These are phyloP conservation scores for Drosophila navojoa DNA, from an alignment of 1,140 invertebrate genomes.

Conservation along the genomic window DNA sequence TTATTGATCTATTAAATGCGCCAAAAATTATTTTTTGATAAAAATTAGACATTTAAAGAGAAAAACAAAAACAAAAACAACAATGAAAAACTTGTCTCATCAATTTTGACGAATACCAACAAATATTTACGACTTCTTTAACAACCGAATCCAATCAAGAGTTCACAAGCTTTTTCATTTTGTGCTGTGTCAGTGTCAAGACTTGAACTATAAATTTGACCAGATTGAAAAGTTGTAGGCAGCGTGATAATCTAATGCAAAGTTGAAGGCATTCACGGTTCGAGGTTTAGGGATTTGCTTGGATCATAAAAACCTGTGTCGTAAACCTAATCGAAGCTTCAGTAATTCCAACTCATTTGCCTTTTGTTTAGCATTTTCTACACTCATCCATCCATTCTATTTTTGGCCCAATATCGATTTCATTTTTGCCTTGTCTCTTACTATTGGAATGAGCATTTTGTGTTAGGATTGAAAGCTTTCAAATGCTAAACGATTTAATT, in stretches of 20 bases:
- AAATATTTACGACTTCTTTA: slow-evolving; percentile 41
- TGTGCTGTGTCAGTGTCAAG: slow-evolving; percentile 39
- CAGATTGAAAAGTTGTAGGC: slow-evolving; percentile 41
- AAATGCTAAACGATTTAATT: slow-evolving; percentile 36
- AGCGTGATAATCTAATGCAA: background rate
- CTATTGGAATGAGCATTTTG: slow-evolving; percentile 28
- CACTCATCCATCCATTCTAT: background rate
- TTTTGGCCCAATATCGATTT: slow-evolving; percentile 1
- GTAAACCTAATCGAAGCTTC: slow-evolving; percentile 36
- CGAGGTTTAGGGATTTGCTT: slow-evolving; percentile 9
- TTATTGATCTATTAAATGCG: slow-evolving; percentile 70
- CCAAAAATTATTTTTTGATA: background rate
- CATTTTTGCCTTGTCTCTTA: slow-evolving; percentile 10
- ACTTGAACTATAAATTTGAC: slow-evolving; percentile 77
- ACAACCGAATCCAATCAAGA: slow-evolving; percentile 17
- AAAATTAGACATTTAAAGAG: slow-evolving; percentile 20
- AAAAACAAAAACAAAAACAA: slow-evolving; percentile 27
- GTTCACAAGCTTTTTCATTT: slow-evolving; percentile 25
- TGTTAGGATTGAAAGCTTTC: slow-evolving; percentile 30
- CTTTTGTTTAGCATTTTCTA: slow-evolving; percentile 24
- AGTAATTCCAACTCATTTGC: slow-evolving; percentile 22
- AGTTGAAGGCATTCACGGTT: background rate
- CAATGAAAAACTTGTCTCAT: slow-evolving; percentile 16
- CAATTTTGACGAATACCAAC: background rate
- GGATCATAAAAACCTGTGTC: slow-evolving; percentile 3